A percentile compares a stretch with the other conserved stretches of the same genome.
phyloP scores from a whole-genome alignment of 2,888 invertebrate genomes.

The Drosophila cracens region DNA sequence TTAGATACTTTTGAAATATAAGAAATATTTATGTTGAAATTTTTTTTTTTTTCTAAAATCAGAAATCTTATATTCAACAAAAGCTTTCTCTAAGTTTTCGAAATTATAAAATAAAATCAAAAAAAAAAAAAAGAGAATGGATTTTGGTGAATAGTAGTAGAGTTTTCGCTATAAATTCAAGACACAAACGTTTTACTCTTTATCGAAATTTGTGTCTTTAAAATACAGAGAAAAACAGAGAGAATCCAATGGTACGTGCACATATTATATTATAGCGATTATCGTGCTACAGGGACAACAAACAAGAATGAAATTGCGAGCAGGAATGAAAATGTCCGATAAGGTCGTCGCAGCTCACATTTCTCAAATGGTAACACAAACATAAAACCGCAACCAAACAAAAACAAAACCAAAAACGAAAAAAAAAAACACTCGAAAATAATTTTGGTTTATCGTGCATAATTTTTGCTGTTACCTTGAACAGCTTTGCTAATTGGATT shows the following conservation, averaged over 20 bases:
- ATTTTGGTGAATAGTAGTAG: neutral
- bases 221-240: neutral
- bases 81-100: neutral
- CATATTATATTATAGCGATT: neutral
- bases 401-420: slow-evolving; percentile 10
- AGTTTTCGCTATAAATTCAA: neutral
- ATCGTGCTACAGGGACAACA: neutral
- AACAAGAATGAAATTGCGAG: slow-evolving; percentile 7
- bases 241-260: neutral
- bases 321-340: slow-evolving; percentile 49
- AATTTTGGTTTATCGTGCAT: slow-evolving; percentile 64
- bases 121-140: no score
- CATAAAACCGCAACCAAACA: neutral
- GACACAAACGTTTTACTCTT: no score
- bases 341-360: slow-evolving; percentile 54
- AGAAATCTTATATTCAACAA: neutral
- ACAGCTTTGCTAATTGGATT: slow-evolving; percentile 73
- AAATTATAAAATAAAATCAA: neutral
- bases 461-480: slow-evolving; percentile 66
- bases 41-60: neutral
- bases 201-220: neutral
- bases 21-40: neutral
- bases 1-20: neutral
- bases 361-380: slow-evolving; percentile 22
- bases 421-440: slow-evolving; percentile 28